Base-by-base conservation (phyloP, 1,140 invertebrate genomes). In the Pseudomyrmex cubaensis region DNA sequence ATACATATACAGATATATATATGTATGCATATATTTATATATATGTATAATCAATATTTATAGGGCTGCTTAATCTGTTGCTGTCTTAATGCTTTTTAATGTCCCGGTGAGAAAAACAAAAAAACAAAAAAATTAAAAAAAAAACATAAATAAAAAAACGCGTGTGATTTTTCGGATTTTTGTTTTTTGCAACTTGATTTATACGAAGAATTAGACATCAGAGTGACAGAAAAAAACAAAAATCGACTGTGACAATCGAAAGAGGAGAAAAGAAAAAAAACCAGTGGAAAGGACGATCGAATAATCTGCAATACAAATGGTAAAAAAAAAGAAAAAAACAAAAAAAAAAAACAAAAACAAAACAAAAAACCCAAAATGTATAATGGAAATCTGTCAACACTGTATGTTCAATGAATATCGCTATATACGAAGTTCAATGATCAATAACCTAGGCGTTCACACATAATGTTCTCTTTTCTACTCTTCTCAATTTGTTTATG, bases 31-130 rank as follows among this genome's bases (percentile, higher is more conserved):
- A 82, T 90, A 78, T 90, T 25, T 89, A 86, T 93, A 91, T 91
- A 90, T 90, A 89, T 90, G 78, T 90, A 84, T 89, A 89, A 88
- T 86, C 90, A 92, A 92, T 94, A 93, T 94, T 93, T 93, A 93
- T 93, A 93, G 84, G 90, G 90, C 92, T 92, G 92, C 85, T 92
- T 93, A 90, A 91, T 90, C 73, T 84, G 86, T 90, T 89, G 25
- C 9, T 87, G 85, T 56, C 73, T 90, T 77, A 83, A 64, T 54
- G 69, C 35, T 35, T 17, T 73, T 78, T 67, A 72, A 82, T 76
- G 76, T 84, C 76, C 80, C 83, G 77, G 48, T 66, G 56, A 67
- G 74, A 50, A 59, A 66, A 17, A 69, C 0, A 35, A 35, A 35
- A 35, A 0, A 5, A 44, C 25, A 44, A 10, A 10, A 4, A 61